phyloP scores from a whole-genome alignment of 2,888 invertebrate genomes.

The Dichetophora obliterata region DNA sequence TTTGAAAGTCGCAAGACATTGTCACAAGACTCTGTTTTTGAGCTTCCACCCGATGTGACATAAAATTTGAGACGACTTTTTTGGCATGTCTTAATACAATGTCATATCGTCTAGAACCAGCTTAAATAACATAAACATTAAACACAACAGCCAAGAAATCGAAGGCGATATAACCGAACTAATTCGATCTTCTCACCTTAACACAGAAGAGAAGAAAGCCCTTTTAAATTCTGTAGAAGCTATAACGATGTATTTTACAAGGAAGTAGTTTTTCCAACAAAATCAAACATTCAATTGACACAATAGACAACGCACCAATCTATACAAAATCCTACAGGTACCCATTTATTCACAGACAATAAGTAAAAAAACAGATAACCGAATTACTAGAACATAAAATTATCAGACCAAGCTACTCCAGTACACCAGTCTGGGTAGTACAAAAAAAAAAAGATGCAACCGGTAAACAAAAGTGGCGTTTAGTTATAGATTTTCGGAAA shows the following conservation, averaged over 20 bases:
- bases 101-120: too few relatives aligned
- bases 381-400: slow-evolving; percentile 35
- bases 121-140: too few relatives aligned
- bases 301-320: slow-evolving; percentile 47
- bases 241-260: slow-evolving; percentile 6
- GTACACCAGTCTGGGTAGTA: slow-evolving; percentile 32
- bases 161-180: too few relatives aligned
- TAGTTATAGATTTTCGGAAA: too few relatives aligned
- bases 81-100: too few relatives aligned
- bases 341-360: slow-evolving; percentile 41
- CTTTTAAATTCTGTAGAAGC: neutral
- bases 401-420: slow-evolving; percentile 26
- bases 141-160: too few relatives aligned
- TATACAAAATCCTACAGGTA: slow-evolving; percentile 45
- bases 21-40: too few relatives aligned
- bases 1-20: too few relatives aligned
- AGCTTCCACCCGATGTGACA: too few relatives aligned
- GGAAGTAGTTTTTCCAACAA: slow-evolving; percentile 2
- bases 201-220: neutral
- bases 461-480: slow-evolving; percentile 38
- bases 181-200: too few relatives aligned
- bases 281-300: slow-evolving; percentile 43
- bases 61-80: too few relatives aligned
- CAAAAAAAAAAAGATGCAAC: slow-evolving; percentile 38
- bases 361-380: too few relatives aligned